These are phyloP conservation scores for Acromyrmex heyeri DNA, from an alignment of 1,140 invertebrate genomes.

Conservation along the genomic window DNA sequence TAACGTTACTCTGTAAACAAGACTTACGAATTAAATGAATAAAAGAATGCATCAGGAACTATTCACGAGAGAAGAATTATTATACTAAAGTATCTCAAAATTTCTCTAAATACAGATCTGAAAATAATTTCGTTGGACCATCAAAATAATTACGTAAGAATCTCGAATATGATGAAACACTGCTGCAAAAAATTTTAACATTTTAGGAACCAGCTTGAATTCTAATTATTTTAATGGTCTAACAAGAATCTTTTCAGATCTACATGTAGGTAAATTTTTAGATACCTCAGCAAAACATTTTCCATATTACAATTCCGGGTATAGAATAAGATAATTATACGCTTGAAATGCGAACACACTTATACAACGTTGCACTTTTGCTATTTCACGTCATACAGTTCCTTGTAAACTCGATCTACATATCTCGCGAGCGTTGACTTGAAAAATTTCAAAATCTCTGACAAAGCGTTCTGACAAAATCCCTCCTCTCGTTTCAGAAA, in stretches of 20 bases:
- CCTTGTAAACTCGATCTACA: background rate
- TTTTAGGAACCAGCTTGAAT: too few relatives aligned
- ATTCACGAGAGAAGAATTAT: too few relatives aligned
- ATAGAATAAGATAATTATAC: background rate
- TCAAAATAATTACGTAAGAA: too few relatives aligned
- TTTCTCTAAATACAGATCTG: too few relatives aligned
- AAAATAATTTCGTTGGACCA: too few relatives aligned
- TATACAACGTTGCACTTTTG: background rate
- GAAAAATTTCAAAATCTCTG: slow-evolving; percentile 30
- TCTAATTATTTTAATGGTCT: too few relatives aligned
- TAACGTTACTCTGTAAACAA: background rate
- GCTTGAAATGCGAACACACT: background rate
- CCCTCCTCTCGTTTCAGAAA: background rate
- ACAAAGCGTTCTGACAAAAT: slow-evolving; percentile 15
- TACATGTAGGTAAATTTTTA: too few relatives aligned
- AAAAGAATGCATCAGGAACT: slow-evolving; percentile 1
- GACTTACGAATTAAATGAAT: background rate
- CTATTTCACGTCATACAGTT: background rate
- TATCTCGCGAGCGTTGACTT: background rate
- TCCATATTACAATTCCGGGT: background rate
- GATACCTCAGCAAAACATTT: too few relatives aligned
- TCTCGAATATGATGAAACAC: too few relatives aligned
- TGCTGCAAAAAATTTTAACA: too few relatives aligned
- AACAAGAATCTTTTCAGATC: too few relatives aligned
- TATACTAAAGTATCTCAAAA: too few relatives aligned